Base-by-base conservation (phyloP, 2,113 vertebrate genomes). In the Brachirus orientalis region DNA sequence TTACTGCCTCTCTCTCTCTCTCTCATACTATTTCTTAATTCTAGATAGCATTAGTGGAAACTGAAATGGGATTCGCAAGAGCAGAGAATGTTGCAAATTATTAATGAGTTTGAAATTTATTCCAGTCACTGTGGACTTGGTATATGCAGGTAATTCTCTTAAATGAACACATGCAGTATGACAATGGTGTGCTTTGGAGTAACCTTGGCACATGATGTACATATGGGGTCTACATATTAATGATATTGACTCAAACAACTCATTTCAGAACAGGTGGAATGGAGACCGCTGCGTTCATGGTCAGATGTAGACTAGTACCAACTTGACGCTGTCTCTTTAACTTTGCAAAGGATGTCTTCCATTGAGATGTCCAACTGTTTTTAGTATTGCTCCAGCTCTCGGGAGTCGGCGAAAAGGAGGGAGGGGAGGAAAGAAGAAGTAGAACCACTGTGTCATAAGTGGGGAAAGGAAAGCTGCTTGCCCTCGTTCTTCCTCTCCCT, bases 401-500 rank as follows among this genome's bases (percentile, higher is more conserved):
- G 7, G 51, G 61, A 64, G 87, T 48, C 16, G 9, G 17, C 18
- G n/a, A 48, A 19, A 38, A 16, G 38, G 60, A 16, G 41, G 16
- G 70, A 45, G 36, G 40, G 57, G 69, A 66, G 72, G 66, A 58
- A 28, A 72, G 63, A 59, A 62, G 71, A 47, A 20, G 56, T 57
- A 12, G 66, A 28, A 28, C 28, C 28, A 28, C 28, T 17, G 61
- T 74, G 75, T 75, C 72, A 74, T 50, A 69, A 53, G 52, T 66
- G 17, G 61, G 51, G 53, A 60, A 58, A 74, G 71, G 56, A 51
- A 75, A 67, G 61, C 73, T 43, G 45, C 72, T 61, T 35, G 8
- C 73, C 64, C 69, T 70, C 58, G 53, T 87, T 79, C 81, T 76
- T 67, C 80, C 75, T 82, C 83, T 62, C 75, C 72, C 89, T 91